These are phyloP conservation scores for Tichodroma muraria DNA, from an alignment of 2,113 vertebrate species.

Conservation along the genomic window DNA sequence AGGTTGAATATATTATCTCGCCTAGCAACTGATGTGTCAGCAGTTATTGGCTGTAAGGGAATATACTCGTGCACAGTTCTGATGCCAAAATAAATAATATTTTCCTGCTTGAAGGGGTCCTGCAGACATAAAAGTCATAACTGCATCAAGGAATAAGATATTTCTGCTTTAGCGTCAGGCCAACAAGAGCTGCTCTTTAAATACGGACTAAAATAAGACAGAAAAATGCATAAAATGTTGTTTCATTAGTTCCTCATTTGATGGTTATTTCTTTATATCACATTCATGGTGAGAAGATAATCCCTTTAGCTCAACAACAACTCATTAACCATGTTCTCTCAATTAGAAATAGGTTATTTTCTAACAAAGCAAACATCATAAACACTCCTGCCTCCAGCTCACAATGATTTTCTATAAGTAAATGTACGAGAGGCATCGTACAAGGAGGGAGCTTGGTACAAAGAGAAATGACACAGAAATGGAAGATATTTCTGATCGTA, in stretches of 20 bases:
- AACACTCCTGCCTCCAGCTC: conserved; percentile 16
- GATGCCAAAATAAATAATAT: not conserved
- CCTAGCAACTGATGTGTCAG: not conserved
- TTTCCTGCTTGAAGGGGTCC: not conserved
- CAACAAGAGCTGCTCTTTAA: not conserved
- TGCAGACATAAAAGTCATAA: not conserved
- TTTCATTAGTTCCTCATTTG: not conserved
- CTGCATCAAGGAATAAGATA: not conserved
- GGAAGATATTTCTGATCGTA: not conserved
- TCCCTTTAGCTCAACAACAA: conserved; percentile 25
- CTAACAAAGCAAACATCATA: not conserved
- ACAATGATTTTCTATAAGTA: conserved; percentile 22
- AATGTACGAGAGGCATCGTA: not conserved
- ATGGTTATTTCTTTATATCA: not conserved
- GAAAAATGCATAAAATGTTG: not conserved
- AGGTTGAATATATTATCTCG: not conserved
- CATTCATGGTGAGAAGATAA: not conserved
- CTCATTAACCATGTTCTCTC: not conserved
- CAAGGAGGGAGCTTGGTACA: not conserved
- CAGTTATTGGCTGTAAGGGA: not conserved
- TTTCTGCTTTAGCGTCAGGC: not conserved
- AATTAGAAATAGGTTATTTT: conserved; percentile 26
- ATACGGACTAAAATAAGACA: not conserved
- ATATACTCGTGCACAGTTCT: not conserved
- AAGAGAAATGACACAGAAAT: not conserved